These are phyloP conservation scores for Agonopterix heracliana DNA, from an alignment of 2,888 invertebrate genomes.

Conservation along the genomic window DNA sequence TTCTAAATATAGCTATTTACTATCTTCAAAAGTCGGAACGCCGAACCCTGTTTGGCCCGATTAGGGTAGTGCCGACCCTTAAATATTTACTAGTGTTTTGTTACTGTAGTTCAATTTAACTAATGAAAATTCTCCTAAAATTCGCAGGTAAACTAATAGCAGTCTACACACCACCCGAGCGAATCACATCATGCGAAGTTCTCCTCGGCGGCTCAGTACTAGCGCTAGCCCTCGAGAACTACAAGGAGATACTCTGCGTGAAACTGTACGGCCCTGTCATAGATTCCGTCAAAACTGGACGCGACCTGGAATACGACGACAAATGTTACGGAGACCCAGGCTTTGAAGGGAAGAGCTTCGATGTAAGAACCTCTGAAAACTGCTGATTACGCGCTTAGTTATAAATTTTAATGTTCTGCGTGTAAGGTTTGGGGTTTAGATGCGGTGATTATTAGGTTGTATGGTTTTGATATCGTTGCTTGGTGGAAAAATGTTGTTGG, in stretches of 20 bases:
- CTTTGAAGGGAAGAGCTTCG: slow-evolving; percentile 63
- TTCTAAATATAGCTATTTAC: too few relatives aligned
- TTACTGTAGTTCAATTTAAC: too few relatives aligned
- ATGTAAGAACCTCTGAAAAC: slow-evolving; percentile 64
- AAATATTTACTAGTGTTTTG: too few relatives aligned
- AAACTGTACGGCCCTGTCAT: slow-evolving; percentile 67
- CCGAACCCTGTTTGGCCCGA: too few relatives aligned
- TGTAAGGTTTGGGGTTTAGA: too few relatives aligned
- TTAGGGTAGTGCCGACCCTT: too few relatives aligned
- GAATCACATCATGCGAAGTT: slow-evolving; percentile 86
- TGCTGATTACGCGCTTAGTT: slow-evolving; percentile 44
- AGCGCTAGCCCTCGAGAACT: slow-evolving; percentile 81
- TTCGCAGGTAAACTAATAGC: slow-evolving; percentile 83
- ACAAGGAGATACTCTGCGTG: slow-evolving; percentile 79
- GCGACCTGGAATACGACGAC: slow-evolving; percentile 73
- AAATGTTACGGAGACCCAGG: slow-evolving; percentile 55
- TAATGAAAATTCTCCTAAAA: too few relatives aligned
- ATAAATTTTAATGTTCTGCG: too few relatives aligned
- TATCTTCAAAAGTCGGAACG: too few relatives aligned
- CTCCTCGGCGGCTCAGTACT: slow-evolving; percentile 83
- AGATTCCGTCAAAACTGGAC: slow-evolving; percentile 48
- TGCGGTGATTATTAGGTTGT: too few relatives aligned
- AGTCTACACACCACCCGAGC: slow-evolving; percentile 85
- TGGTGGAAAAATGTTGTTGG: too few relatives aligned
- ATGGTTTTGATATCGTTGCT: too few relatives aligned